Evolutionary conservation across 1,140 invertebrate genomes (phyloP).

Genomic region (Drosophila prosaltans): DNA sequence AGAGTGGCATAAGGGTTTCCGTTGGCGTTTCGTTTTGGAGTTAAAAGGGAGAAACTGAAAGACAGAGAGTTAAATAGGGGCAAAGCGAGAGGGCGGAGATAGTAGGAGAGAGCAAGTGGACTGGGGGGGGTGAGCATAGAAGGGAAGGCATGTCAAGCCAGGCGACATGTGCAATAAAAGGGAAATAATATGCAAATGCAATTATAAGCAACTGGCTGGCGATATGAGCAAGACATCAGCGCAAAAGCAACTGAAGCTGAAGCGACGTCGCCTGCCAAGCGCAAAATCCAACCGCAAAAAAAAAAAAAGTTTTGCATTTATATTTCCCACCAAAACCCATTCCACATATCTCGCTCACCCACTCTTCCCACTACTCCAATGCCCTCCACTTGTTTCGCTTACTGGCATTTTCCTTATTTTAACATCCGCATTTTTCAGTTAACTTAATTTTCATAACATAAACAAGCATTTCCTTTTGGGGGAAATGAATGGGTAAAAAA

Average conservation of each 20-base stretch:
- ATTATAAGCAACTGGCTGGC: constrained; percentile 72
- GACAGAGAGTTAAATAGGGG: background rate
- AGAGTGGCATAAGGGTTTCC: constrained; percentile 52
- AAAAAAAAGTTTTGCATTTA: constrained; percentile 42
- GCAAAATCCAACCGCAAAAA: constrained; percentile 43
- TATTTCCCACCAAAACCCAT: background rate
- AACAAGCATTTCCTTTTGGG: constrained; percentile 33
- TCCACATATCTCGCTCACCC: no score
- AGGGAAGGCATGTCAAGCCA: constrained; percentile 66
- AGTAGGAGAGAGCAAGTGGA: background rate
- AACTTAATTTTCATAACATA: constrained; percentile 64
- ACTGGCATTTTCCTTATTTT: constrained; percentile 19
- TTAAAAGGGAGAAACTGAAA: background rate
- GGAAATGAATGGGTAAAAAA: no score
- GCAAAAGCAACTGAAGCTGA: constrained; percentile 28
- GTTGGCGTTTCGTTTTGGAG: background rate
- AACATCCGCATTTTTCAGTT: constrained; percentile 24
- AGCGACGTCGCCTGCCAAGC: constrained; percentile 42
- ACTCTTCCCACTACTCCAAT: background rate
- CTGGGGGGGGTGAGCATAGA: background rate
- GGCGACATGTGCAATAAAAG: constrained; percentile 79
- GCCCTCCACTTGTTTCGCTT: background rate
- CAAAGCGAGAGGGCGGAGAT: background rate
- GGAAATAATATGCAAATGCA: constrained; percentile 81
- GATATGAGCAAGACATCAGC: constrained; percentile 63